Percentiles rank a stretch among this genome's conserved stretches.
phyloP scores from a whole-genome alignment of 2,888 invertebrate species.

The Drosophila antonietae region DNA sequence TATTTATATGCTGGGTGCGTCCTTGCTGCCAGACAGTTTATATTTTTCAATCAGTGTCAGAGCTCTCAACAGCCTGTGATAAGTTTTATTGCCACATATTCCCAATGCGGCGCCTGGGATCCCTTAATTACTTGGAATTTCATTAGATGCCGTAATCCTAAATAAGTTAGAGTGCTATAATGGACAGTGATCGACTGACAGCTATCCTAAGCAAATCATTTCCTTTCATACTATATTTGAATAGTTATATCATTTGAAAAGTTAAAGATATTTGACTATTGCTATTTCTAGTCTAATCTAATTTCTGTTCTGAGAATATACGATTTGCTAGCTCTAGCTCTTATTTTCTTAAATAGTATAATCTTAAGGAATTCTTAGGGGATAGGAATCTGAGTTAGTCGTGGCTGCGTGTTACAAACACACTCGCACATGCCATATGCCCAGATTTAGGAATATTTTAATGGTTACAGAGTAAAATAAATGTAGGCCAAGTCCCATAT shows the following conservation, averaged over 20 bases:
- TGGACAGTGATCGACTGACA: background rate
- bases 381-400: too few species aligned
- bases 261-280: too few species aligned
- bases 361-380: too few species aligned
- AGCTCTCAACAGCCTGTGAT: slow-evolving; percentile 52
- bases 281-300: too few species aligned
- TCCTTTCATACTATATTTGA: background rate
- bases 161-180: background rate
- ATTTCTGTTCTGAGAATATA: too few species aligned
- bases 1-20: background rate
- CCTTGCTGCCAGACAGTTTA: slow-evolving; percentile 49
- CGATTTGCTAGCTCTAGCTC: too few species aligned
- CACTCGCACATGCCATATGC: background rate
- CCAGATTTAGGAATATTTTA: background rate
- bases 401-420: background rate
- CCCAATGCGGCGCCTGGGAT: background rate
- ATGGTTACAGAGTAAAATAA: background rate
- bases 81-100: slow-evolving; percentile 58
- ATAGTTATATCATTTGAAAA: too few species aligned
- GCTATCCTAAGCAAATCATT: background rate
- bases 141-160: slow-evolving; percentile 15
- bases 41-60: slow-evolving; percentile 77
- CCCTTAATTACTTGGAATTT: slow-evolving; percentile 47
- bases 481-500: slow-evolving; percentile 16
- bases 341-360: too few species aligned